Conservation (phyloP, 2,797 vertebrate genomes). For the Cuniculus paca region DNA sequence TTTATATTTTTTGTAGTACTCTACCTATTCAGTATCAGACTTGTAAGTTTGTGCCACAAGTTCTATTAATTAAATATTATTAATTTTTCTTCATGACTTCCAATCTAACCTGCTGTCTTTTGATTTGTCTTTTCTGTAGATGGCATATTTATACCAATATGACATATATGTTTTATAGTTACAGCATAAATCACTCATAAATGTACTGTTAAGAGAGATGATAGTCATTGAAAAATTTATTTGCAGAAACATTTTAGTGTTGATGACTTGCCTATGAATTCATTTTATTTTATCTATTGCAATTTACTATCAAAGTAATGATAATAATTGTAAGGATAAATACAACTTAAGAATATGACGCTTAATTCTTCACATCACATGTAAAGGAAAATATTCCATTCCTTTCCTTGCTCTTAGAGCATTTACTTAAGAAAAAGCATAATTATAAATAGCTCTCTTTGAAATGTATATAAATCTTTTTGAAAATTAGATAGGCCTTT, state of each 20-base stretch:
- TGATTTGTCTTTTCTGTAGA: background rate
- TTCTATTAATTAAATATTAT: background rate
- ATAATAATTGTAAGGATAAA: background rate
- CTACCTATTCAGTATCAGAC: background rate
- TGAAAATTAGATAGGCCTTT: background rate
- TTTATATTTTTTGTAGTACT: background rate
- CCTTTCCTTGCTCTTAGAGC: background rate
- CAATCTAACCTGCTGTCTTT: background rate
- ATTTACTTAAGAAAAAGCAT: background rate
- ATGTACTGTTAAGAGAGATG: background rate
- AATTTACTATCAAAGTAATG: background rate
- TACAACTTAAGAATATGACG: background rate
- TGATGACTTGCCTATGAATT: background rate
- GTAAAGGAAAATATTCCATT: background rate
- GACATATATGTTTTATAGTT: background rate
- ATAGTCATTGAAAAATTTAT: background rate
- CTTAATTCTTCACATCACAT: background rate
- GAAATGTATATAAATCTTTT: background rate
- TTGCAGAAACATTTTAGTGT: background rate
- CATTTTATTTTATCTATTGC: conserved; percentile 3
- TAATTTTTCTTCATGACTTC: background rate
- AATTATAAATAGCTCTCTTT: background rate
- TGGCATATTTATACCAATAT: background rate
- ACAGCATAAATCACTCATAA: background rate
- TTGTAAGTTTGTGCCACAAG: background rate